Evolutionary conservation across 1,140 invertebrate species (phyloP).

Genomic region (Apis cerana): DNA sequence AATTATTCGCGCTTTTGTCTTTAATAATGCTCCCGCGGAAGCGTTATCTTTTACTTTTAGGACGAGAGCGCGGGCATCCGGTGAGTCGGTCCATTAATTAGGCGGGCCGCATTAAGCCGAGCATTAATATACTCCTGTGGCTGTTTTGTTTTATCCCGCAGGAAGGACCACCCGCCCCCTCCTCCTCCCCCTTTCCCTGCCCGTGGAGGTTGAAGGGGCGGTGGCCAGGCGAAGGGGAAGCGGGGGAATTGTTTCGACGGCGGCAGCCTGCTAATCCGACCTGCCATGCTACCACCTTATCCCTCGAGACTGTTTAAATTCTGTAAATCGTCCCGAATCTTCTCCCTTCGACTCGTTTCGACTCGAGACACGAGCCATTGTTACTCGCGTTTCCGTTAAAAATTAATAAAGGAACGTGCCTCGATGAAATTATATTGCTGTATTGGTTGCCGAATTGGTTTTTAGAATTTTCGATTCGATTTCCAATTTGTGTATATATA

Average conservation of each 20-base stretch:
- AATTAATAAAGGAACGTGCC: conserved; percentile 71
- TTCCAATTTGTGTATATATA: too few species aligned
- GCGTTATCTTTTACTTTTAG: conserved; percentile 78
- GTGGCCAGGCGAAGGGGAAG: conserved; percentile 19
- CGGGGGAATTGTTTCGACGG: conserved; percentile 63
- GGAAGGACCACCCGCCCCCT: conserved; percentile 70
- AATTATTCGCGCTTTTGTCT: conserved; percentile 68
- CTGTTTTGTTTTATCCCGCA: conserved; percentile 82
- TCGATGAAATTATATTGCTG: not conserved
- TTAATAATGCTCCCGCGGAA: conserved; percentile 74
- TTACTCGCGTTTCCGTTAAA: conserved; percentile 63
- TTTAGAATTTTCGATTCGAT: too few species aligned
- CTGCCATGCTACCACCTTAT: conserved; percentile 72
- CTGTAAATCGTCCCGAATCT: conserved; percentile 73
- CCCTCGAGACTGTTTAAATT: conserved; percentile 80
- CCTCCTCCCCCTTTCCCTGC: conserved; percentile 51
- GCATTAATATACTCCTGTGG: conserved; percentile 81
- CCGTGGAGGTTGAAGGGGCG: conserved; percentile 55
- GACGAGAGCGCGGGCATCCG: conserved; percentile 66
- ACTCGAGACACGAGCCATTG: conserved; percentile 1
- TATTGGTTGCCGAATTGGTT: too few species aligned
- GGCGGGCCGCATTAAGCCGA: conserved; percentile 79
- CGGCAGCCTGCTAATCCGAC: conserved; percentile 73
- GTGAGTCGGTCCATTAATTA: conserved; percentile 81
- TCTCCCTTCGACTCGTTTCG: not conserved